A percentile compares a stretch with the other conserved stretches of the same genome.
Evolutionary conservation across 2,888 invertebrate genomes (phyloP).

Genomic region (Spodoptera picta): DNA sequence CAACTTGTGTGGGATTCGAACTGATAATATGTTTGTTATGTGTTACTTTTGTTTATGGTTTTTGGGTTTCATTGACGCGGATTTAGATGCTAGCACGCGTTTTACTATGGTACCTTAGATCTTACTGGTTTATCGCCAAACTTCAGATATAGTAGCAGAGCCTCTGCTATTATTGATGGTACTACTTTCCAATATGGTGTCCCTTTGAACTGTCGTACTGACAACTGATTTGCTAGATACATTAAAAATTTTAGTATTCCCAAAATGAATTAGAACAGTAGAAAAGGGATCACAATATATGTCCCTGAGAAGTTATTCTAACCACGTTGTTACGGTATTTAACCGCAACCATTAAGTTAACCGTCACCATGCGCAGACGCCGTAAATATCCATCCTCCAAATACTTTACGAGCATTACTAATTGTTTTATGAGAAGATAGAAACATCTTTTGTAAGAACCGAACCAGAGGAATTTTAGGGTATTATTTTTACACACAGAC

Average conservation of each 20-base stretch:
- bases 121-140: too few species aligned
- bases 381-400: slow-evolving; percentile 47
- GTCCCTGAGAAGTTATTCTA: slow-evolving; percentile 28
- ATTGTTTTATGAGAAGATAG: slow-evolving; percentile 52
- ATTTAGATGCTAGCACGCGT: too few species aligned
- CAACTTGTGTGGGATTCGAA: slow-evolving; percentile 48
- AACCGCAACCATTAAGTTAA: slow-evolving; percentile 45
- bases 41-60: neutral
- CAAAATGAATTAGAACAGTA: neutral
- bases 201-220: too few species aligned
- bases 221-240: too few species aligned
- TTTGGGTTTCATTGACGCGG: neutral
- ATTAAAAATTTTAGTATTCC: too few species aligned
- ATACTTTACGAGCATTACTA: slow-evolving; percentile 50
- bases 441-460: slow-evolving; percentile 36
- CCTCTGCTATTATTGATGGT: too few species aligned
- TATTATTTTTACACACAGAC: too few species aligned
- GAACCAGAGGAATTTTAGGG: neutral
- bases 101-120: too few species aligned
- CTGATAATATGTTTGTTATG: slow-evolving; percentile 1
- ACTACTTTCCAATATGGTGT: too few species aligned
- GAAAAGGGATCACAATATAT: slow-evolving; percentile 18
- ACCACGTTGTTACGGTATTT: slow-evolving; percentile 40
- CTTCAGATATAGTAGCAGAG: too few species aligned
- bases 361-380: slow-evolving; percentile 37